Conservation (phyloP, 1,140 invertebrate species). For the Chrysomallon squamiferum region DNA sequence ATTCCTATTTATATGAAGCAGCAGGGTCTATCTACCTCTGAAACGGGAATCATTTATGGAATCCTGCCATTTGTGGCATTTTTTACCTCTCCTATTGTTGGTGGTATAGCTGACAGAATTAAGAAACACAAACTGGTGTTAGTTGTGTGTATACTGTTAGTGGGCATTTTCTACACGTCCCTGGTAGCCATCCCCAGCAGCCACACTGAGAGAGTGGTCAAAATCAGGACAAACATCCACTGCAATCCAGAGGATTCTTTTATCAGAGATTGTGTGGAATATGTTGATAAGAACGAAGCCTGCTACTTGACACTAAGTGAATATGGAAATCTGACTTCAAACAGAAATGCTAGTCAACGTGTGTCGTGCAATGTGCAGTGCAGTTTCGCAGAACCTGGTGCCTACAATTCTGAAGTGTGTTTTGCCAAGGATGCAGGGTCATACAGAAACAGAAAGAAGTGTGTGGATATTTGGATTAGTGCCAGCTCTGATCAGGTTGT, state of each 20-base stretch:
- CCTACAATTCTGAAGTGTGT: slow-evolving; percentile 9
- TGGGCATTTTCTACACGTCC: slow-evolving; percentile 40
- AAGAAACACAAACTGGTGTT: slow-evolving; percentile 22
- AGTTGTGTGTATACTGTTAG: slow-evolving; percentile 26
- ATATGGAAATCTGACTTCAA: background rate
- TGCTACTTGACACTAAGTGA: background rate
- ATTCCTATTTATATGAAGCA: slow-evolving; percentile 27
- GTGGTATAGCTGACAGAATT: slow-evolving; percentile 24
- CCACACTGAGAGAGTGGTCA: background rate
- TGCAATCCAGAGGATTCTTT: slow-evolving; percentile 48
- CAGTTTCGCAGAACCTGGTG: slow-evolving; percentile 9
- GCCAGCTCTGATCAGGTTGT: slow-evolving; percentile 1
- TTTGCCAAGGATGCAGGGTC: slow-evolving; percentile 5
- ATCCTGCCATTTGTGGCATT: slow-evolving; percentile 29
- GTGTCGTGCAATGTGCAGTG: slow-evolving; percentile 1
- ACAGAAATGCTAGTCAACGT: background rate
- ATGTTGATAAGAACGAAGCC: background rate
- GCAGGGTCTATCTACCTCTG: slow-evolving; percentile 16
- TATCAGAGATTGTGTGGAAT: slow-evolving; percentile 32
- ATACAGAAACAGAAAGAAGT: slow-evolving; percentile 1
- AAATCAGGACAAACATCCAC: slow-evolving; percentile 28
- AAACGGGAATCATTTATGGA: slow-evolving; percentile 28
- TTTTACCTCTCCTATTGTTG: slow-evolving; percentile 22
- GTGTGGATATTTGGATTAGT: slow-evolving; percentile 14
- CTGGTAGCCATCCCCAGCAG: slow-evolving; percentile 37